Base-by-base conservation (phyloP, 1,140 invertebrate genomes). In the Drosophila chauvacae region DNA sequence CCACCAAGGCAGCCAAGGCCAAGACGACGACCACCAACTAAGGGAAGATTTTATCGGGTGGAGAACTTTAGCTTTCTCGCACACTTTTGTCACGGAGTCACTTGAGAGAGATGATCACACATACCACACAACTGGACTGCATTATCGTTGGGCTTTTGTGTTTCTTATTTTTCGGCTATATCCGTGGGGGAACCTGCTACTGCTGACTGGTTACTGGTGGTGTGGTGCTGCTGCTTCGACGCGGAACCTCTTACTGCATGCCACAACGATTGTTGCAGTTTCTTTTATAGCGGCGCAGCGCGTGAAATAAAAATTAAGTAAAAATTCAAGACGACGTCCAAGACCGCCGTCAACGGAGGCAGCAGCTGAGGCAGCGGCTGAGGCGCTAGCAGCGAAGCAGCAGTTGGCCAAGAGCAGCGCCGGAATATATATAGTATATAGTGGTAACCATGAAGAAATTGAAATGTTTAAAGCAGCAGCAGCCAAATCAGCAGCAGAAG, bases 171-270 rank as follows among this genome's bases (percentile, higher is more conserved):
- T 63, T 44, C 26, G 59, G 37, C n/a, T 74, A 80, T 80, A 77
- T 68, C 74, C 69, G 73, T 77, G 77, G 47, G 62, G 75, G 39
- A 42, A 61, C 77, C 64, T 45, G 56, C 59, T 33, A 48, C n/a
- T 64, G 41, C 4, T 70, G 47, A 39, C 53, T 55, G 51, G 35
- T 33, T 51, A 35, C 50, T 72, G 45, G 20, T 20, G 7, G 16
- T 71, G 65, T 80, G 81, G 51, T 74, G 85, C 64, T 74, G 85
- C 64, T 90, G 62, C 84, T 90, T 81, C 51, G 77, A 90, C 91
- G 85, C 91, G 88, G 80, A 84, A 90, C 80, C 82, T 90, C 85
- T 90, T 91, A 90, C 91, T 92, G 91, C 90, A 91, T 88, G 85
- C 77, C 83, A 91, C 85, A 85, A 77, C 75, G 84, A 79, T 77